These are phyloP conservation scores for Gyrodactylus salaris DNA, from an alignment of 1,140 invertebrate species.

Conservation along the genomic window DNA sequence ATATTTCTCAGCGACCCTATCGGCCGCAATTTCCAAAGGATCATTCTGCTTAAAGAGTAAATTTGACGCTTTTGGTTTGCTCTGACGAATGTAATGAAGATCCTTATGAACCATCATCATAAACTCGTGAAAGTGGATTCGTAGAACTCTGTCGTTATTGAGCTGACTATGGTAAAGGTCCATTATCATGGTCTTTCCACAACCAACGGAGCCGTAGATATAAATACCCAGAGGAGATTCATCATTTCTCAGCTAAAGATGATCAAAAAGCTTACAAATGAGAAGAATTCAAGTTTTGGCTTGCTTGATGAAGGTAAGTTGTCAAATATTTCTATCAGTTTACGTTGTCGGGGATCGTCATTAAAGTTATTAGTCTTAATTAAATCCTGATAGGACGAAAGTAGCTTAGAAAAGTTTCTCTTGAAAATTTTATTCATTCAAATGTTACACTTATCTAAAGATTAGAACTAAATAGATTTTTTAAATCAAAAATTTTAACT, in stretches of 20 bases:
- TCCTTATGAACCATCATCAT: constrained; percentile 67
- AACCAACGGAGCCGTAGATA: constrained; percentile 13
- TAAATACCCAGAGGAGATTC: background rate
- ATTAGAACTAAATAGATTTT: no score
- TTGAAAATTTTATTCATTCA: no score
- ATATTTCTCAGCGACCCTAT: background rate
- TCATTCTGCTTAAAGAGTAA: constrained; percentile 9
- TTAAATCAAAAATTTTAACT: no score
- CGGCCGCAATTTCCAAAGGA: constrained; percentile 3
- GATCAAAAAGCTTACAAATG: no score
- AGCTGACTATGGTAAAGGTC: constrained; percentile 63
- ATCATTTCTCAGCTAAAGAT: background rate
- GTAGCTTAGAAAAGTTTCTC: no score
- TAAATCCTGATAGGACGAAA: no score
- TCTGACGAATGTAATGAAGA: constrained; percentile 11
- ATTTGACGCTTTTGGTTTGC: constrained; percentile 6
- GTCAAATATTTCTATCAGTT: no score
- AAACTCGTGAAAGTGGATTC: constrained; percentile 82
- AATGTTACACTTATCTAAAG: no score
- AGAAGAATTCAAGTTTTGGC: no score
- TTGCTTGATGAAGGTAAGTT: no score
- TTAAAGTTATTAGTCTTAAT: no score
- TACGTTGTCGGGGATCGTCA: no score
- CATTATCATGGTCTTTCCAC: constrained; percentile 72
- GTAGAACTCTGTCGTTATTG: constrained; percentile 29